phyloP scores from a whole-genome alignment of 1,140 invertebrate species.

The Drosophila miranda region DNA sequence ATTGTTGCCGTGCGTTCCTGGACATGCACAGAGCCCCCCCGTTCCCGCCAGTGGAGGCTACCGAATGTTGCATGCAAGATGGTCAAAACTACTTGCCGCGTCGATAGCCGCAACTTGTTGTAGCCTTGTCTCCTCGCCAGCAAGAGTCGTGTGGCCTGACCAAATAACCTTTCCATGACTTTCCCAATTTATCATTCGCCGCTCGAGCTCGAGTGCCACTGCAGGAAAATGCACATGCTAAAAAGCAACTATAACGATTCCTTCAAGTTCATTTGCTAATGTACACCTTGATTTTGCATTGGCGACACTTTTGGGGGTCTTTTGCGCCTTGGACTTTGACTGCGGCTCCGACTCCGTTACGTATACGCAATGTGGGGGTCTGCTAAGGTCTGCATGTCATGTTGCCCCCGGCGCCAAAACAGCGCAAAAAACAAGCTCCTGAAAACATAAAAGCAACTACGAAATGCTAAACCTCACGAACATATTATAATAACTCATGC shows the following conservation, averaged over 20 bases:
- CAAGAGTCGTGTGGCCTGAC: slow-evolving; percentile 24
- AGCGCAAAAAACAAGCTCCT: slow-evolving; percentile 13
- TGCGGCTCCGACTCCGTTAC: slow-evolving; percentile 16
- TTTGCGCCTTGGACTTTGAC: slow-evolving; percentile 13
- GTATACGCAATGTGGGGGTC: slow-evolving; percentile 32
- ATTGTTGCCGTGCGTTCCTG: slow-evolving; percentile 56
- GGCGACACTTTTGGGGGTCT: slow-evolving; percentile 37
- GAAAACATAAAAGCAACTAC: slow-evolving; percentile 42
- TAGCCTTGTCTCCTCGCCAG: slow-evolving; percentile 59
- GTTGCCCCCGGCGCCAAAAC: slow-evolving; percentile 13
- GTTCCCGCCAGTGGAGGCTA: slow-evolving; percentile 10
- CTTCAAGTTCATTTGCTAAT: slow-evolving; percentile 63
- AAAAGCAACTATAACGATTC: slow-evolving; percentile 10
- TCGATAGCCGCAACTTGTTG: slow-evolving; percentile 33
- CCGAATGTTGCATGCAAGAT: slow-evolving; percentile 54
- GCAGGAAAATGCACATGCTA: slow-evolving; percentile 45
- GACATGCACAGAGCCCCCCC: slow-evolving; percentile 45
- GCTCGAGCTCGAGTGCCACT: slow-evolving; percentile 17
- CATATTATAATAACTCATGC: slow-evolving; percentile 50
- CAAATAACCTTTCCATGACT: slow-evolving; percentile 65
- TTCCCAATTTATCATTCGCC: slow-evolving; percentile 59
- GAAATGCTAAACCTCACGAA: slow-evolving; percentile 55
- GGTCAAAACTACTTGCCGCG: slow-evolving; percentile 4
- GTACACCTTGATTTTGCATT: slow-evolving; percentile 38
- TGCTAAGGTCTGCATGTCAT: slow-evolving; percentile 45